These are phyloP conservation scores for Drosophila erecta DNA, from an alignment of 1,140 invertebrate species.

Conservation along the genomic window DNA sequence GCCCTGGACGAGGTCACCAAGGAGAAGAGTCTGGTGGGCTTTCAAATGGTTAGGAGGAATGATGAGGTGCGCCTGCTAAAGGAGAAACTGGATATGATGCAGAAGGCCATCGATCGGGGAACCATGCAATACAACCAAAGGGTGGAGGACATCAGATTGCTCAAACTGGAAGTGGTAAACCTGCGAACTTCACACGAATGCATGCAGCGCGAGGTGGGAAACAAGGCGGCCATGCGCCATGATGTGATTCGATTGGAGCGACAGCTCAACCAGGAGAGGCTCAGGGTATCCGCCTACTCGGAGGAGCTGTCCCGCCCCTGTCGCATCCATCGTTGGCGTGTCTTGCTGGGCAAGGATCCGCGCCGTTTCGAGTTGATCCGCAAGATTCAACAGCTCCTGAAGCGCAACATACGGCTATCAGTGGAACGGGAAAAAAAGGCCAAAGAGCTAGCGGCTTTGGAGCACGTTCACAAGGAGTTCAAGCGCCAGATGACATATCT, in stretches of 20 bases:
- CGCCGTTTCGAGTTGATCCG: conserved; percentile 87
- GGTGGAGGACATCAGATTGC: conserved; percentile 90
- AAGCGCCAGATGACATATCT: conserved; percentile 33
- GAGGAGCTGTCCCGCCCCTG: conserved; percentile 92
- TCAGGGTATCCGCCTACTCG: conserved; percentile 89
- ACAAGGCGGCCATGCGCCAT: conserved; percentile 87
- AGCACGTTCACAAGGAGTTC: conserved; percentile 22
- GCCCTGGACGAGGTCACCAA: conserved; percentile 88
- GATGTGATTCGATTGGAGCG: conserved; percentile 91
- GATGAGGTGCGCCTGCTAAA: conserved; percentile 89
- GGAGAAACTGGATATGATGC: conserved; percentile 89
- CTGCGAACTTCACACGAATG: conserved; percentile 87
- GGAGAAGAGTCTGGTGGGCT: conserved; percentile 89
- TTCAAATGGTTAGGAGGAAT: conserved; percentile 90
- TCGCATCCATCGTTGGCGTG: conserved; percentile 92
- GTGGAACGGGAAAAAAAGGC: conserved; percentile 27
- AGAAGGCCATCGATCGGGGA: conserved; percentile 88
- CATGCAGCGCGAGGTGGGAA: conserved; percentile 87
- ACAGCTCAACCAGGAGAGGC: conserved; percentile 89
- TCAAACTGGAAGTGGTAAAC: conserved; percentile 91
- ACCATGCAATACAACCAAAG: conserved; percentile 88
- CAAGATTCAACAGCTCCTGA: conserved; percentile 89
- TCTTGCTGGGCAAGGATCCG: conserved; percentile 90
- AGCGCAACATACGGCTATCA: conserved; percentile 44
- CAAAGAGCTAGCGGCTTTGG: conserved; percentile 14